Evolutionary conservation across 2,113 vertebrate species (phyloP), one percentile per base, ranked within the genome.

Genomic region (Dryoscopus gambensis): DNA sequence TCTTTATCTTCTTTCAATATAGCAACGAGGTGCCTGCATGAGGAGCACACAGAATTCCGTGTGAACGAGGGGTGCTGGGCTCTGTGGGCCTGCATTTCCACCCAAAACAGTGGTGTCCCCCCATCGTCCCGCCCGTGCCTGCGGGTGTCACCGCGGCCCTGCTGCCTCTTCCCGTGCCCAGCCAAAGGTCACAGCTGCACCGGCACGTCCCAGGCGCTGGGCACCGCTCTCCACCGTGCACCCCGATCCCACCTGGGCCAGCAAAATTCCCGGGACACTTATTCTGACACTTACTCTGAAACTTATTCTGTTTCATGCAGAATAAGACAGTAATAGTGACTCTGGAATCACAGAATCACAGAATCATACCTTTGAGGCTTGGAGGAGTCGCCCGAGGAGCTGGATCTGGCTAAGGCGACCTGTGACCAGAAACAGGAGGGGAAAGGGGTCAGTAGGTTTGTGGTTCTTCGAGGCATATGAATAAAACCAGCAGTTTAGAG

Each of bases 1-100:
- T 99, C 99, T 90, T 99, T 99, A 80, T 99, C 99, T 90, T 98
- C 98, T 90, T 99, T 99, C 79, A 99, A 83, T 87, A 99, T 97
- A 37, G 95, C 91, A 15, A 98, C 31, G 25, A 98, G 69, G 63
- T 96, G 97, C 70, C 98, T 98, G 98, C 33, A 88, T 6, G 44
- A 49, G 37, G 79, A 64, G 13, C 1, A 25, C 24, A 81, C 27
- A 56, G n/a, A 87, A 5, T 4, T 46, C 63, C 13, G 0, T 0
- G 8, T 83, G 53, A 84, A 11, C 1, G 11, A 0, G 27, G 67
- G 70, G 9, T 16, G 75, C 53, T 27, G n/a, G 3, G 7, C 13
- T 7, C 6, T 2, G 10, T 3, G 23, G 28, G 22, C 7, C 46
- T 7, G 23, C 25, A 8, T 25, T 31, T 53, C 73, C 56, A 33